Conservation (phyloP, 2,888 invertebrate genomes). For the Copidosoma aretas region DNA sequence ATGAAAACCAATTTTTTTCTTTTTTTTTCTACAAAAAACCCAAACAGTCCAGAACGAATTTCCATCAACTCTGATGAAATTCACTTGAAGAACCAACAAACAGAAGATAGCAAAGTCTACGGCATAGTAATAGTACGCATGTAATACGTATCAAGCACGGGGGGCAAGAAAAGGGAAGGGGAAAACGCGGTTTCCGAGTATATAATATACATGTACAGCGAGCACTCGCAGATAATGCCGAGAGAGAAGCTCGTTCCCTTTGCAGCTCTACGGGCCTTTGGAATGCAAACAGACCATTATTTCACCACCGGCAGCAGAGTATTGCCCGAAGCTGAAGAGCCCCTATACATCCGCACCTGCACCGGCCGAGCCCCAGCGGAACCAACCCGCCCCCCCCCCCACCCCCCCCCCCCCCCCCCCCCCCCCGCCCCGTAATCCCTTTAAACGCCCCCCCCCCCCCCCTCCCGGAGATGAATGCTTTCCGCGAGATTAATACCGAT, state of each 20-base stretch:
- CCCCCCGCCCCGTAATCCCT: constrained; percentile 31
- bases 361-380: too few species aligned
- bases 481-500: constrained; percentile 22
- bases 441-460: constrained; percentile 15
- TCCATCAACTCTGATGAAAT: constrained; percentile 13
- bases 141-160: too few species aligned
- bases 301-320: constrained; percentile 17
- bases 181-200: constrained; percentile 16
- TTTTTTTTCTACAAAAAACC: background rate
- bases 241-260: too few species aligned
- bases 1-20: background rate
- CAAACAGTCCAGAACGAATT: constrained; percentile 9
- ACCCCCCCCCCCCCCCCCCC: too few species aligned
- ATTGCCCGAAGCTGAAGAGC: too few species aligned
- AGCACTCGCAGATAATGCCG: background rate
- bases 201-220: too few species aligned
- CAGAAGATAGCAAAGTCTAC: background rate
- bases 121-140: too few species aligned
- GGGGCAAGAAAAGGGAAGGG: background rate
- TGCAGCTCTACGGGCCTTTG: background rate
- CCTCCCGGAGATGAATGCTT: constrained; percentile 31
- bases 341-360: too few species aligned
- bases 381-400: too few species aligned
- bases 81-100: background rate
- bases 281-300: constrained; percentile 36